These are phyloP conservation scores for Trichopoda pennipes DNA, from an alignment of 2,888 invertebrate genomes.

Conservation along the genomic window DNA sequence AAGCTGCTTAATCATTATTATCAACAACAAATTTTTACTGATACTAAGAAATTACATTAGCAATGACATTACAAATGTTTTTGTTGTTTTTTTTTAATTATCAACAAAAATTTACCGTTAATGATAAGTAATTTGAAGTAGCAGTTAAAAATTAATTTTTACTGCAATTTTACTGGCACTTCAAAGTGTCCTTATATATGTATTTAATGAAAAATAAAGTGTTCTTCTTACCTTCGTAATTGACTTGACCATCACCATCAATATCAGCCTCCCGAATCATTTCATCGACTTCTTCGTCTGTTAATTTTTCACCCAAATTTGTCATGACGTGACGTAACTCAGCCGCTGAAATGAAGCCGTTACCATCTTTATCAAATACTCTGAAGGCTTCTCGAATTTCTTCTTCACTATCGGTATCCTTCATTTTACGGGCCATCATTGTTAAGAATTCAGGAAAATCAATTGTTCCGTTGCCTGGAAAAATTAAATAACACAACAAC, in stretches of 20 bases:
- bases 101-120: too few species aligned
- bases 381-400: constrained; percentile 99
- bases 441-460: constrained; percentile 99
- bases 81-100: too few species aligned
- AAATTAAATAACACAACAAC: constrained; percentile 18
- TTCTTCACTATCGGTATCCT: constrained; percentile 99
- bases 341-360: constrained; percentile 99
- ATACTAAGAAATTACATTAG: too few species aligned
- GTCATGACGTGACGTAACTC: constrained; percentile 99
- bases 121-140: too few species aligned
- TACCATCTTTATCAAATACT: constrained; percentile 99
- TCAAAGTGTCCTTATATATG: too few species aligned
- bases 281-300: constrained; percentile 99
- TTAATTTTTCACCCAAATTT: constrained; percentile 99
- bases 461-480: constrained; percentile 98
- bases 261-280: constrained; percentile 99
- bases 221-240: constrained; percentile 78
- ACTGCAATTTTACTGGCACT: too few species aligned
- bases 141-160: too few species aligned
- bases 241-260: constrained; percentile 98
- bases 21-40: too few species aligned
- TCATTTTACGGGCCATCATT: constrained; percentile 99
- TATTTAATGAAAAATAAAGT: too few species aligned
- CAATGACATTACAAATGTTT: too few species aligned
- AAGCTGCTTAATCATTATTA: too few species aligned